Evolutionary conservation across 2,797 vertebrate genomes (phyloP), one percentile per base, ranked within the genome.

Genomic region (Periophthalmus magnuspinnatus): DNA sequence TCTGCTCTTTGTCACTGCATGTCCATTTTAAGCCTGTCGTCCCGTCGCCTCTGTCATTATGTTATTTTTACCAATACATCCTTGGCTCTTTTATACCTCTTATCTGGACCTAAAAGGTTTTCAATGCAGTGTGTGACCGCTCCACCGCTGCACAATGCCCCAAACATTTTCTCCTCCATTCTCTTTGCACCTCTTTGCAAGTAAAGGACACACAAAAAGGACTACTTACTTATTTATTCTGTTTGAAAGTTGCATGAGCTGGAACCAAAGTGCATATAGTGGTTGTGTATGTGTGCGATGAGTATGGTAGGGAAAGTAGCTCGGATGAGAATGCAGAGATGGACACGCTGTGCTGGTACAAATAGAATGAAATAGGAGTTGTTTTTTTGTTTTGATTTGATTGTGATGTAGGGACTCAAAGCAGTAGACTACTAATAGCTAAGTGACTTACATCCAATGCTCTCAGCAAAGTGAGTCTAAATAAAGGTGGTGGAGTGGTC

Each of bases 141-240:
- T 82, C 56, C 70, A 67, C 74, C 11, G 1, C 67, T 24, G 50
- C 70, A 50, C 60, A 32, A 72, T 75, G 66, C 54, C 65, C 50
- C 36, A 33, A 75, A 67, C 70, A 52, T 6, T 63, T 50, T 56
- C n/a, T n/a, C 41, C 58, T 60, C 62, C 24, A 54, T 50, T 82
- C 70, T 83, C 76, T 86, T 80, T 82, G 68, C 81, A 83, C 76
- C 70, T 79, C 74, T 24, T 77, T 77, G 76, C 6, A 60, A 79
- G 80, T 83, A 65, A 73, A 74, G 59, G 69, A 84, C 83, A 69
- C 52, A 79, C 56, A 81, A 79, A 80, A 74, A 65, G n/a, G 61
- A 8, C 17, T 76, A 48, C 80, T 92, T 81, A 90, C 70, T 90
- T 89, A 91, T 93, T 91, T 81, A 92, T 87, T 45, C 64, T 22